Conservation (phyloP, 2,113 vertebrate genomes). For the Microcebus jonahi region DNA sequence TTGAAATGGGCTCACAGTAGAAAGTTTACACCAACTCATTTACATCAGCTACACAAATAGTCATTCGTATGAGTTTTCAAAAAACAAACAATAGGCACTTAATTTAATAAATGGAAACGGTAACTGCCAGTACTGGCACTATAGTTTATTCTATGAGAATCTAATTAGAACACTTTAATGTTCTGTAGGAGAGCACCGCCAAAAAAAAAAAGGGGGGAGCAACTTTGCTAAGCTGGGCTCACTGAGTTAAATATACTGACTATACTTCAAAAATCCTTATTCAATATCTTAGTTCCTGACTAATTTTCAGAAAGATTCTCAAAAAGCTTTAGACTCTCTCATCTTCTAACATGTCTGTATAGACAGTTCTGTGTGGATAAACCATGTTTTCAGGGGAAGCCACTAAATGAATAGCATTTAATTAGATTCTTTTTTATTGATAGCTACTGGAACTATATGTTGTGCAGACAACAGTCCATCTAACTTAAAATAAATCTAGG, state of each 20-base stretch:
- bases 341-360: not conserved
- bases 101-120: not conserved
- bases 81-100: not conserved
- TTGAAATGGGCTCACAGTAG: not conserved
- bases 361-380: not conserved
- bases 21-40: not conserved
- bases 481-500: constrained; percentile 64
- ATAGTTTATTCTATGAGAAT: constrained; percentile 1
- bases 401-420: constrained; percentile 58
- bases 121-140: not conserved
- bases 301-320: constrained; percentile 67
- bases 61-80: not conserved
- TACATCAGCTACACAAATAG: not conserved
- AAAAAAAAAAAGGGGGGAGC: not conserved
- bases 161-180: constrained; percentile 10
- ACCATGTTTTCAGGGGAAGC: not conserved
- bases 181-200: not conserved
- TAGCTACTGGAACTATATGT: constrained; percentile 49
- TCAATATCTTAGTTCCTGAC: not conserved
- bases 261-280: not conserved
- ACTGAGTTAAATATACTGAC: not conserved
- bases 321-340: constrained; percentile 24
- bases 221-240: not conserved
- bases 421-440: not conserved
- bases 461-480: constrained; percentile 4